A percentile compares a stretch with the other conserved stretches of the same genome.
Conservation (phyloP, 2,113 vertebrate genomes). For the Platichthys flesus region DNA sequence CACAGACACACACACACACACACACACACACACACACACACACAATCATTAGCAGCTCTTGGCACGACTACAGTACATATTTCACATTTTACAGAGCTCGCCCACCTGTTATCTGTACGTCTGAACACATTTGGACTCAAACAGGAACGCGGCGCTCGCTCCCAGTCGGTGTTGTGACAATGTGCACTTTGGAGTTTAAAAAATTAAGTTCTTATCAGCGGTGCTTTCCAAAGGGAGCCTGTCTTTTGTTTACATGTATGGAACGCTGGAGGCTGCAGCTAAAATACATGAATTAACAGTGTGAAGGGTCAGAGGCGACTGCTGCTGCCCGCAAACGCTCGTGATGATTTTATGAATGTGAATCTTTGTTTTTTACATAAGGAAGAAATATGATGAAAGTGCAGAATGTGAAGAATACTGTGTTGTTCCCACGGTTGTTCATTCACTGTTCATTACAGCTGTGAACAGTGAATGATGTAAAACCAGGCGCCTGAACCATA, state of each 20-base stretch:
- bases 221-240: background rate
- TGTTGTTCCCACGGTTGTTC: background rate
- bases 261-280: background rate
- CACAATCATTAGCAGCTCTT: conserved; percentile 25
- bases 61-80: conserved; percentile 12
- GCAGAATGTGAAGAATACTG: background rate
- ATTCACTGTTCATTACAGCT: background rate
- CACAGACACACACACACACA: conserved; percentile 20
- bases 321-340: background rate
- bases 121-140: background rate
- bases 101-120: conserved; percentile 21
- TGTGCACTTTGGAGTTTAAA: background rate
- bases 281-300: background rate
- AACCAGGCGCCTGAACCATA: background rate
- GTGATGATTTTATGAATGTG: background rate
- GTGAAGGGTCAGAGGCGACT: background rate
- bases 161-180: background rate
- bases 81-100: conserved; percentile 8
- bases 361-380: background rate
- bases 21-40: conserved; percentile 6
- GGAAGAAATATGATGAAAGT: background rate
- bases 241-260: background rate
- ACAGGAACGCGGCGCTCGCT: background rate
- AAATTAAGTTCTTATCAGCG: background rate
- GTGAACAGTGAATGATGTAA: background rate